phyloP scores from a whole-genome alignment of 2,113 vertebrate species.

The Mixornis gularis region DNA sequence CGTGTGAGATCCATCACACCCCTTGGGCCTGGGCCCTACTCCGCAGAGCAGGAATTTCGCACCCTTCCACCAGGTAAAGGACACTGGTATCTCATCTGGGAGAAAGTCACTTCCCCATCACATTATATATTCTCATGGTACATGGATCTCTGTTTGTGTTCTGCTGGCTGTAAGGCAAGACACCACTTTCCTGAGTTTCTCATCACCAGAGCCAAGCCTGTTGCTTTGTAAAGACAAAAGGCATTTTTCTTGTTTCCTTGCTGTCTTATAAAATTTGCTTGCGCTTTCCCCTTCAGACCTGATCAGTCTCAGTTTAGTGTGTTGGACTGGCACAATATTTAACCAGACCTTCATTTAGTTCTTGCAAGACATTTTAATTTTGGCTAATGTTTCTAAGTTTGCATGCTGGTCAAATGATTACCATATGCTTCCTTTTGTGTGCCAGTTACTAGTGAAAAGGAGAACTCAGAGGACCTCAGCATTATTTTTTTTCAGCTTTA shows the following conservation, averaged over 20 bases:
- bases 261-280: not conserved
- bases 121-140: not conserved
- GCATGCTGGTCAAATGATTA: not conserved
- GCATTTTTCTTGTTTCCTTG: not conserved
- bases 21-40: slow-evolving; percentile 69
- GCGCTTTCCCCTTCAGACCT: not conserved
- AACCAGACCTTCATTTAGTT: not conserved
- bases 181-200: not conserved
- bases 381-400: not conserved
- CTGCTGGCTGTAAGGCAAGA: not conserved
- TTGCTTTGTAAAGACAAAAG: not conserved
- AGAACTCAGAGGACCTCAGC: not conserved
- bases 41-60: slow-evolving; percentile 72
- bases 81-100: not conserved
- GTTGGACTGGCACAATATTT: not conserved
- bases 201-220: not conserved
- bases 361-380: not conserved
- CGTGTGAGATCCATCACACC: slow-evolving; percentile 72
- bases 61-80: slow-evolving; percentile 69
- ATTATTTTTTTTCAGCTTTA: not conserved
- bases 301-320: not conserved
- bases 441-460: not conserved
- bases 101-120: not conserved
- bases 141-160: not conserved
- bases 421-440: not conserved